A percentile compares a stretch with the other conserved stretches of the same genome.
phyloP scores from a whole-genome alignment of 1,140 invertebrate genomes.

The Drosophila santomea region DNA sequence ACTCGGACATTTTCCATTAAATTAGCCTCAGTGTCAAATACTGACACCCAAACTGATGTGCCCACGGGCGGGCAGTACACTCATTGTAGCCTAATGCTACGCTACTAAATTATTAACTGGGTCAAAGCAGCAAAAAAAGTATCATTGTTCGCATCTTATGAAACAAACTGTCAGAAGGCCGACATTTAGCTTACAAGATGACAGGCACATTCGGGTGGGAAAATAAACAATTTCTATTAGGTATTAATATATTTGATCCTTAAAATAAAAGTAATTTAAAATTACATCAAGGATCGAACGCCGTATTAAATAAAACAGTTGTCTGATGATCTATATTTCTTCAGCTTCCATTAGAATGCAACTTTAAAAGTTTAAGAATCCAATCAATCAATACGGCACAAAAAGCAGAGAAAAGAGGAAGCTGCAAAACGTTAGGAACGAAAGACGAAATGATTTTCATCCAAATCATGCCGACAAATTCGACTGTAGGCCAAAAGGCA shows the following conservation, averaged over 20 bases:
- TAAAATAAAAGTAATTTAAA: not conserved
- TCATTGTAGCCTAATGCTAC: slow-evolving; percentile 43
- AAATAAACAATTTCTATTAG: too few relatives aligned
- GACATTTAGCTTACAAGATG: not conserved
- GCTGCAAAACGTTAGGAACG: not conserved
- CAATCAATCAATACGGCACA: not conserved
- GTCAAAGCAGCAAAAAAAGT: slow-evolving; percentile 30
- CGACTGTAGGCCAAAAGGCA: slow-evolving; percentile 47
- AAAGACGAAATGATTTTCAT: slow-evolving; percentile 36
- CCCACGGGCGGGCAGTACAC: slow-evolving; percentile 1
- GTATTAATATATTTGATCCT: too few relatives aligned
- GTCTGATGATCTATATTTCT: too few relatives aligned
- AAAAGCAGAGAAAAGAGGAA: not conserved
- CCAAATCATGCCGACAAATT: slow-evolving; percentile 56
- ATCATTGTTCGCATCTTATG: not conserved
- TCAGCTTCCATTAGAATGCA: too few relatives aligned
- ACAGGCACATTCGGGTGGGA: too few relatives aligned
- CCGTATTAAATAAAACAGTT: too few relatives aligned
- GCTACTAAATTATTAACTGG: slow-evolving; percentile 66
- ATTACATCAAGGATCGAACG: too few relatives aligned
- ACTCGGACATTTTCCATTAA: slow-evolving; percentile 60
- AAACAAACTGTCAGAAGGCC: not conserved
- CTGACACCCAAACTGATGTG: slow-evolving; percentile 43
- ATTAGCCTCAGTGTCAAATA: slow-evolving; percentile 68
- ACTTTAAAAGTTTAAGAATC: too few relatives aligned